Base-by-base conservation (phyloP, 2,113 vertebrate genomes). In the Lampris incognitus region DNA sequence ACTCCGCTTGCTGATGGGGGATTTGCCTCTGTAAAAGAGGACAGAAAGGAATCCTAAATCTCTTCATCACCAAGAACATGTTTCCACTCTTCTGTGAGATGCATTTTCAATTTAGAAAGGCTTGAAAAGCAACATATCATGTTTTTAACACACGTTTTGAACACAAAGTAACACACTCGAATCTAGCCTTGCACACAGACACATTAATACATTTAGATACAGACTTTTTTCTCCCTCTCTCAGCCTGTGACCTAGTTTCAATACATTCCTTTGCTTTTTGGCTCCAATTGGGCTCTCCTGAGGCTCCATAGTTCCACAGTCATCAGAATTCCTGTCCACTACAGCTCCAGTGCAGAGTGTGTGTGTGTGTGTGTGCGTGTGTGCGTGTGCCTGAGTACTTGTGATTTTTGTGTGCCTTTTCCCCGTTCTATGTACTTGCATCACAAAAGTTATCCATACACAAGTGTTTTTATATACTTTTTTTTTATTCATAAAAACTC, bases 181-280 rank as follows among this genome's bases (percentile, higher is more conserved):
- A 88, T 89, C 79, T 69, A 77, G 74, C 68, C 72, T 76, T 60
- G 54, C 71, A 78, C 82, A 82, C 36, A 51, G 69, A 65, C 66
- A 75, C 74, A 78, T 24, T 24, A 24, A 75, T 77, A 66, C 60
- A 69, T 68, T 72, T 63, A 64, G 51, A 84, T 67, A 81, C 74
- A 69, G 49, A 50, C 40, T 58, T 5, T 78, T 71, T 9, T n/a
- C 59, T 41, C 40, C 40, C 60, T 75, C 73, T 72, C 60, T 79
- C 67, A 56, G 79, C 62, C 1, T 55, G 60, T 92, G 90, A 92
- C 92, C 93, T 94, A 92, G 79, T 90, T 94, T 88, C 54, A 76
- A 56, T 72, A 70, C 88, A 90, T 91, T 91, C 92, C 88, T 92
- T 74, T 66, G 78, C 78, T 84, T 77, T 83, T 62, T 87, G 88